A percentile compares a stretch with the other conserved stretches of the same genome.
Conservation (phyloP, 2,888 invertebrate genomes). For the Mactromeris polynyma region DNA sequence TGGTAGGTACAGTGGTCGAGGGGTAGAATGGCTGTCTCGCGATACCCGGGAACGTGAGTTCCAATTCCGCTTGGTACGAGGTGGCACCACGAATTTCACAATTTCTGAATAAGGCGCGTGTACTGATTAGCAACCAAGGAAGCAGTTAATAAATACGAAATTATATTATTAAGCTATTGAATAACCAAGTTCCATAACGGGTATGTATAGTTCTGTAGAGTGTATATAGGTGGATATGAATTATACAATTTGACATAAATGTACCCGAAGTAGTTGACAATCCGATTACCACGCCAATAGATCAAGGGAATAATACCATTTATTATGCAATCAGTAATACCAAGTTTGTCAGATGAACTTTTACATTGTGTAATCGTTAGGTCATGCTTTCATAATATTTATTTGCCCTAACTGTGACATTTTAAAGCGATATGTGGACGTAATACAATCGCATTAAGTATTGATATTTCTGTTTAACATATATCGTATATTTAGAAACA, state of each 20-base stretch:
- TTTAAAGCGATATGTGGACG: background rate
- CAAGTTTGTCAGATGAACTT: conserved; percentile 15
- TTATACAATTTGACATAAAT: background rate
- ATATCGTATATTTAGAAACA: background rate
- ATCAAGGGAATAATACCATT: conserved; percentile 10
- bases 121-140: too few relatives aligned
- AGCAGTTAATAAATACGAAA: background rate
- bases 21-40: too few relatives aligned
- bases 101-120: too few relatives aligned
- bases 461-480: conserved; percentile 13
- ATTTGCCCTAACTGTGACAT: conserved; percentile 36
- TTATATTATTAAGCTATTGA: background rate
- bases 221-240: background rate
- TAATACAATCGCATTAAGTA: background rate
- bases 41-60: too few relatives aligned
- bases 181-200: background rate
- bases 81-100: too few relatives aligned
- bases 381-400: conserved; percentile 30
- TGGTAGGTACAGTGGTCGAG: too few relatives aligned
- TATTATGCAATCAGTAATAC: conserved; percentile 23
- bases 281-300: conserved; percentile 1
- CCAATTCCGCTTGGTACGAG: too few relatives aligned
- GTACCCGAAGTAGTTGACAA: background rate
- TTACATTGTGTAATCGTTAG: conserved; percentile 24
- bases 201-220: background rate